Percentiles rank a stretch among this genome's conserved stretches.
phyloP scores from a whole-genome alignment of 92 coral and sea anemone species.

The Palythoa grandiflora region DNA sequence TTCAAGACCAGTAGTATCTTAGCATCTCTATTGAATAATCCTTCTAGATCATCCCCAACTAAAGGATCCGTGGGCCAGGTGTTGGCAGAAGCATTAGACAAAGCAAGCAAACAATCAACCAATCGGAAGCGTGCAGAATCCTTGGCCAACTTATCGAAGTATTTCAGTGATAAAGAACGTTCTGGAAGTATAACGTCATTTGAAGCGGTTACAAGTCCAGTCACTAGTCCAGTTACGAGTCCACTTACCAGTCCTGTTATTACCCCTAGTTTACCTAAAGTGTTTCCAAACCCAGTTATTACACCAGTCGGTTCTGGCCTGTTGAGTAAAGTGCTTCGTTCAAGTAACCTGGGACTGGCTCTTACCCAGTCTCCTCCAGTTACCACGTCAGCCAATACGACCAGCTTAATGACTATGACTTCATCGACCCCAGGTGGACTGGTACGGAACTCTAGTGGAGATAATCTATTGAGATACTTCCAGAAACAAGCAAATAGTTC shows the following conservation, averaged over 20 bases:
- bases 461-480: constrained; percentile 77
- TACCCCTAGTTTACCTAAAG: constrained; percentile 38
- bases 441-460: constrained; percentile 89
- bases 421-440: constrained; percentile 70
- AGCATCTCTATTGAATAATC: constrained; percentile 77
- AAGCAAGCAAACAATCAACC: constrained; percentile 84
- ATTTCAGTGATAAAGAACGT: constrained; percentile 89
- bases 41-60: constrained; percentile 73
- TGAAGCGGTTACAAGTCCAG: constrained; percentile 58
- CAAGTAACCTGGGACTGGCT: constrained; percentile 71
- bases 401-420: constrained; percentile 68
- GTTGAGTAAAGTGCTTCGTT: constrained; percentile 77
- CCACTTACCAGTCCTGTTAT: constrained; percentile 59
- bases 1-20: constrained; percentile 73
- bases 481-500: constrained; percentile 59
- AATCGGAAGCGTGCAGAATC: constrained; percentile 84
- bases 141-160: constrained; percentile 76
- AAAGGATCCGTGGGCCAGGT: constrained; percentile 86
- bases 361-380: constrained; percentile 75
- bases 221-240: constrained; percentile 59
- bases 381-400: constrained; percentile 79
- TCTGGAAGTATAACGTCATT: constrained; percentile 43
- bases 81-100: constrained; percentile 79
- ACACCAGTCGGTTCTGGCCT: constrained; percentile 68
- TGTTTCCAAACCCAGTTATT: constrained; percentile 41